phyloP scores from a whole-genome alignment of 2,888 invertebrate genomes.

The Caradrina kadenii region DNA sequence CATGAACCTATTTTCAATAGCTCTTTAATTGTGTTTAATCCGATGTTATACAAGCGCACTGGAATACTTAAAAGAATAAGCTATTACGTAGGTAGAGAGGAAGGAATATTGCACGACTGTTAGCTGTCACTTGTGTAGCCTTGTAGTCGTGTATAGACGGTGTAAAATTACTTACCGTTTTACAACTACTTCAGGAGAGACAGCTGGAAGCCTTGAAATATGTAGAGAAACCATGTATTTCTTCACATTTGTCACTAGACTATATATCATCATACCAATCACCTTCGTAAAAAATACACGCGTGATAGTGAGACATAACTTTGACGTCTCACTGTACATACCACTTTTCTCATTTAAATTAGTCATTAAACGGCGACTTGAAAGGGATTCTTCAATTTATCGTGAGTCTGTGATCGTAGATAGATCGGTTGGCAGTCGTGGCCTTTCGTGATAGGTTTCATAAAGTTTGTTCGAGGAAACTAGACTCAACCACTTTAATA shows the following conservation, averaged over 20 bases:
- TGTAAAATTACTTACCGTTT: background rate
- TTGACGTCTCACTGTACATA: background rate
- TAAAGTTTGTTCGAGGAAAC: conserved; percentile 64
- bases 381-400: conserved; percentile 40
- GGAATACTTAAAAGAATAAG: background rate
- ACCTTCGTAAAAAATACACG: no score
- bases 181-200: background rate
- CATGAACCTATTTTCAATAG: background rate
- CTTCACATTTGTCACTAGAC: background rate
- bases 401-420: conserved; percentile 25
- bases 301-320: no score
- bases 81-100: background rate
- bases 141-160: background rate
- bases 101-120: background rate
- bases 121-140: background rate
- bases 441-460: conserved; percentile 59
- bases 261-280: background rate
- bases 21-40: background rate
- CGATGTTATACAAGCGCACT: background rate
- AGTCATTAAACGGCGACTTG: conserved; percentile 16
- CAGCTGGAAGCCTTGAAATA: background rate
- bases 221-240: background rate
- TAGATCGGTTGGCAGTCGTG: conserved; percentile 38
- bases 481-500: conserved; percentile 57
- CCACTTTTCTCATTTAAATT: conserved; percentile 26